phyloP scores from a whole-genome alignment of 2,113 vertebrate species.

The Eleginops maclovinus region DNA sequence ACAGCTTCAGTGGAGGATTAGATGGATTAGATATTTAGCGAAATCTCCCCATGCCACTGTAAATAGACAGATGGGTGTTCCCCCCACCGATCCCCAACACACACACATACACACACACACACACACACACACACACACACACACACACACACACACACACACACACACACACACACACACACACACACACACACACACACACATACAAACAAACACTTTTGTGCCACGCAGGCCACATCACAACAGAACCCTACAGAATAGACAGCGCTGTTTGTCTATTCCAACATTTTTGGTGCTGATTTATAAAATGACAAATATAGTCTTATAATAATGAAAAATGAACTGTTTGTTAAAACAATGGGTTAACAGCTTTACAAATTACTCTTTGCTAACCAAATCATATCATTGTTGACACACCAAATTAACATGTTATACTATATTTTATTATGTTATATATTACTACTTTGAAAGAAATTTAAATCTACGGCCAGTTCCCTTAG shows the following conservation, averaged over 20 bases:
- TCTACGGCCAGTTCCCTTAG: neutral
- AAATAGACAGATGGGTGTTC: conserved; percentile 79
- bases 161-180: conserved; percentile 7
- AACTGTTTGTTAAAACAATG: no score
- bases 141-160: neutral
- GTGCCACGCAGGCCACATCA: conserved; percentile 14
- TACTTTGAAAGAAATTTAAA: neutral
- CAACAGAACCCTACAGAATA: conserved; percentile 1
- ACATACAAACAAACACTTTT: conserved; percentile 9
- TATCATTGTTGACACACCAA: neutral
- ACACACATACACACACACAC: conserved; percentile 7
- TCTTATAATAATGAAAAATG: no score
- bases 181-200: conserved; percentile 13
- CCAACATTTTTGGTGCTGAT: no score
- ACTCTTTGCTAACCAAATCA: neutral
- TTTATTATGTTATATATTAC: neutral
- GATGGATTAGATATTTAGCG: conserved; percentile 79
- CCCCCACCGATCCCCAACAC: conserved; percentile 29
- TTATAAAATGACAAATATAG: no score
- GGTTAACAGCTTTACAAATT: neutral
- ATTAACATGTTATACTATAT: neutral
- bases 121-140: conserved; percentile 11
- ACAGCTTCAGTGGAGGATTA: conserved; percentile 69
- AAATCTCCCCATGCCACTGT: conserved; percentile 71
- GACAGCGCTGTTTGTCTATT: conserved; percentile 29